Conservation (phyloP, 2,888 invertebrate species). For the Sarcophaga subvicina region DNA sequence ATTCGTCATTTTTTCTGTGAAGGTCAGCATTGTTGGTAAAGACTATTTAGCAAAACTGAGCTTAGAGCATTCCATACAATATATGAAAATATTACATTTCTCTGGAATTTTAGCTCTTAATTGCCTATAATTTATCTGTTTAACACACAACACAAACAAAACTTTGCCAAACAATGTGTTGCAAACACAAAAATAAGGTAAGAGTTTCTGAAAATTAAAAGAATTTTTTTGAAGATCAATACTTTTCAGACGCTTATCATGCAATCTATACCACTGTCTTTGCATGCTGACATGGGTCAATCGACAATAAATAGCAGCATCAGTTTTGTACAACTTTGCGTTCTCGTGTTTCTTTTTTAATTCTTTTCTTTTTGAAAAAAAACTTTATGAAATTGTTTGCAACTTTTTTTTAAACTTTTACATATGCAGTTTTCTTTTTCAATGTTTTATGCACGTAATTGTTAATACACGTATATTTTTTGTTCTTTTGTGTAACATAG, state of each 20-base stretch:
- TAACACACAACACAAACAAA: not conserved
- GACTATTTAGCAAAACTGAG: not conserved
- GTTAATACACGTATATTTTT: not conserved
- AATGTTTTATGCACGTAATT: slow-evolving; percentile 4
- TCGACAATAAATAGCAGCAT: too few relatives aligned
- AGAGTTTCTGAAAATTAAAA: too few relatives aligned
- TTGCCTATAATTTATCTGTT: slow-evolving; percentile 14
- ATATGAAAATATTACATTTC: not conserved
- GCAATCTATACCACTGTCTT: not conserved
- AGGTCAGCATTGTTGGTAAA: too few relatives aligned
- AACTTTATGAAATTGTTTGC: not conserved
- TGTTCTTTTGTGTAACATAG: not conserved
- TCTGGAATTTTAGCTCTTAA: not conserved
- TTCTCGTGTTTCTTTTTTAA: too few relatives aligned
- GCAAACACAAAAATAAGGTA: too few relatives aligned
- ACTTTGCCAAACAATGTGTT: not conserved
- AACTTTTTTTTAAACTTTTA: not conserved
- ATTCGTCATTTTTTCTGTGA: too few relatives aligned
- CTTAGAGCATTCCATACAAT: not conserved
- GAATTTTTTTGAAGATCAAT: too few relatives aligned
- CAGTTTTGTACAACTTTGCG: too few relatives aligned
- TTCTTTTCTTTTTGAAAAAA: not conserved
- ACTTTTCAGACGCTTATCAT: too few relatives aligned
- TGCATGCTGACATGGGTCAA: not conserved
- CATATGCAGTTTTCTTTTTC: not conserved